Base-by-base conservation (phyloP, 2,888 invertebrate genomes). In the Archips crataeganus region DNA sequence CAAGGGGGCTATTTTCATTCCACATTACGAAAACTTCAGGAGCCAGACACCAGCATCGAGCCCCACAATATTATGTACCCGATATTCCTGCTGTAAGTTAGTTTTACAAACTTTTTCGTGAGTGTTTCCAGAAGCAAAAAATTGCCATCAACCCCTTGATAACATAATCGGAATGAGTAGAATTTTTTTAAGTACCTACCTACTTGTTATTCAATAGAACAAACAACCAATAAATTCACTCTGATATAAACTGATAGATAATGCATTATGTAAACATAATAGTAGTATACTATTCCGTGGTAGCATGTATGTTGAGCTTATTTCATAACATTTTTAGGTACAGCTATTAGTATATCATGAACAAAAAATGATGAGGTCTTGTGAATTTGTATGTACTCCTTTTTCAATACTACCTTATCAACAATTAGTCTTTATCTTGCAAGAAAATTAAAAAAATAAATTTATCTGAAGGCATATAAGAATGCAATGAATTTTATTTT, bases 31-130 rank as follows among this genome's bases (percentile, higher is more conserved):
- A 95, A 96, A 86, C 97, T 98, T 95, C 98, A 99, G 87, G 96
- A 97, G 75, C 94, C 96, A 9, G 96, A 97, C 84, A 96, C 96
- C 59, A 95, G 96, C 79, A 96, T 98, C 74, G 95, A 96, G 54
- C 91, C 97, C 0, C 96, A 96, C 77, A 98, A 98, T 93, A 95
- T 98, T 54, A 98, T 98, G 98, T 98, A 97, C 84, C 98, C 98
- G 0, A 93, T 98, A 68, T 98, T 98, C 86, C 92, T 98, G 72
- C 91, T 97, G 97, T 98, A 95, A 96, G 97, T 96, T 79, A 65
- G 23, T 49, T 34, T 45, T 13, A 64, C 10, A 32, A 63, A 54
- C 32, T 23, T 0, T 36, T 15, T n/a, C n/a, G n/a, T n/a, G n/a
- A n/a, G n/a, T n/a, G n/a, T n/a, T n/a, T n/a, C 36, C 60, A 60